Evolutionary conservation across 1,140 invertebrate species (phyloP), one percentile per base, ranked within the genome.

Genomic region (Zaprionus lachaisei): DNA sequence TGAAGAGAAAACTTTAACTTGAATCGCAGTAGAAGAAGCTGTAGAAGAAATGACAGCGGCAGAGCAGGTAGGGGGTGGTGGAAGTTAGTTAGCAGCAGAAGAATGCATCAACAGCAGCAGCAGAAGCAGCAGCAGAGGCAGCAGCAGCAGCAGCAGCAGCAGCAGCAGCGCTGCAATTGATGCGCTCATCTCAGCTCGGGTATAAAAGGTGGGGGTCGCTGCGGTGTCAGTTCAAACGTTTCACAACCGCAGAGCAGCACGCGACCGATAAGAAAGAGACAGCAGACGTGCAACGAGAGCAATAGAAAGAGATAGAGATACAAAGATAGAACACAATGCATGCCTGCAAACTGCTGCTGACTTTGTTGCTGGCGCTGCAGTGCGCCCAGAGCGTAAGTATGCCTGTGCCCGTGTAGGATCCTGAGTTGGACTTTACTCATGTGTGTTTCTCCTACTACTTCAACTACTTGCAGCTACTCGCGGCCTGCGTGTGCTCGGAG

Each of bases 401-500:
- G 26, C 22, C 14, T 15, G 26, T 6, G 17, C 6, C 17, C 44
- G 28, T 37, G 65, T 54, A 6, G 86, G 80, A 66, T 78, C 41
- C 9, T 9, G 2, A 38, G 2, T 11, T 34, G 31, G 31, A 34
- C 9, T 11, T 34, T 34, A 44, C 20, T 68, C 70, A 64, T 74
- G 31, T 54, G 41, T 54, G 41, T 41, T 37, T 41, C 6, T 3
- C 2, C 20, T 7, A 12, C 9, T 26, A 41, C 38, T 67, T 71
- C 20, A 5, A 12, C 9, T 26, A 41, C 38, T 67, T 71, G 4
- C 73, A 93, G 62, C 34, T 90, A 0, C 44, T 83, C 28, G 85
- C 81, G 9, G 87, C 80, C 26, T 92, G 91, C 28, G 79, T 92
- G 68, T 93, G 90, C 89, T 82, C 72, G 80, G 93, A 71, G 82